These are phyloP conservation scores for Gymnarchus niloticus DNA, from an alignment of 2,113 vertebrate genomes.

Conservation along the genomic window DNA sequence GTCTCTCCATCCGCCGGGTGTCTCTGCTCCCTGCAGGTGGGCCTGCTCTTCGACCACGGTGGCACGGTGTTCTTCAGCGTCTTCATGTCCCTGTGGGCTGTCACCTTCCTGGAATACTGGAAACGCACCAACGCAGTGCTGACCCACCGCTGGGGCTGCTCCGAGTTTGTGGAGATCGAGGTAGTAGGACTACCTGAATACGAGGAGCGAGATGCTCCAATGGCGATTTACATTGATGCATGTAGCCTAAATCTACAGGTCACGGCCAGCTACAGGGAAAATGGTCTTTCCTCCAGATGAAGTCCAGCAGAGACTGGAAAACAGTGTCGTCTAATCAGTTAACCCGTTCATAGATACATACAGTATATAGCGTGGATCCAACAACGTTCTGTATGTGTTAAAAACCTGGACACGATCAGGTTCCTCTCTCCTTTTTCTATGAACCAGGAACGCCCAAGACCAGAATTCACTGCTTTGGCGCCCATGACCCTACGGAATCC, in stretches of 20 bases:
- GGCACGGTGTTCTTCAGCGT: slow-evolving; percentile 54
- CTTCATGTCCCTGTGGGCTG: slow-evolving; percentile 53
- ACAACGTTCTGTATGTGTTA: neutral
- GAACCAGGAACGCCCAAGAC: slow-evolving; percentile 45
- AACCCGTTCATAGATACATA: neutral
- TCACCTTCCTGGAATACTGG: slow-evolving; percentile 56
- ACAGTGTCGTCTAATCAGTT: neutral
- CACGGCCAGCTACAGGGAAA: neutral
- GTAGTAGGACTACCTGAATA: slow-evolving; percentile 22
- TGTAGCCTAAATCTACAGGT: neutral
- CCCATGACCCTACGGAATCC: slow-evolving; percentile 45
- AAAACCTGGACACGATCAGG: neutral
- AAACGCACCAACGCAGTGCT: slow-evolving; percentile 32
- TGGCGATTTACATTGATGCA: neutral
- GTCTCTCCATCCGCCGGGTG: no score
- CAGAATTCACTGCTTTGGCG: slow-evolving; percentile 45
- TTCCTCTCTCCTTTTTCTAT: slow-evolving; percentile 6
- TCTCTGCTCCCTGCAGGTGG: slow-evolving; percentile 27
- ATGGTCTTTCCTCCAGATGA: neutral
- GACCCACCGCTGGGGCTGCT: slow-evolving; percentile 54
- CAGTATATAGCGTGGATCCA: neutral
- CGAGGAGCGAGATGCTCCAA: neutral
- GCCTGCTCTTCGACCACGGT: slow-evolving; percentile 47
- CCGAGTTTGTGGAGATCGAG: slow-evolving; percentile 44
- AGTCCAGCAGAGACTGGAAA: neutral